Percentiles rank a stretch among this genome's conserved stretches.
phyloP scores from a whole-genome alignment of 2,797 vertebrate genomes.

The Leuciscus waleckii region DNA sequence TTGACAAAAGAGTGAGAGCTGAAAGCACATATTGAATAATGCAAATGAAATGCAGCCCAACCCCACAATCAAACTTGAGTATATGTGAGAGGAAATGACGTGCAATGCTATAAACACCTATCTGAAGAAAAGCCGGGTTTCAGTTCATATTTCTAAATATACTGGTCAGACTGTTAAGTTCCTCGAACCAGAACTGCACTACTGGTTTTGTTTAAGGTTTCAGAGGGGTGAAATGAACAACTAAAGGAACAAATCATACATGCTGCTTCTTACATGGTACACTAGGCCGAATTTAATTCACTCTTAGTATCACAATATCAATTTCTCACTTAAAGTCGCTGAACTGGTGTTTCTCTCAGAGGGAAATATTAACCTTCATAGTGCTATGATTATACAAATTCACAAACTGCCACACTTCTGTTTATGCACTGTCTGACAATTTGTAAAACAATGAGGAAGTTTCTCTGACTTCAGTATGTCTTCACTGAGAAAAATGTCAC shows the following conservation, averaged over 20 bases:
- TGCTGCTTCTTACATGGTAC: too few species aligned
- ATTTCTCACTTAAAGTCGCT: not conserved
- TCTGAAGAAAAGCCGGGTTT: constrained; percentile 61
- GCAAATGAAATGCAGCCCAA: not conserved
- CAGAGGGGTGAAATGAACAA: not conserved
- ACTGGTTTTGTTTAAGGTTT: not conserved
- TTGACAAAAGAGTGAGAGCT: not conserved
- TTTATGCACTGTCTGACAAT: not conserved
- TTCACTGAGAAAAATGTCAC: not conserved
- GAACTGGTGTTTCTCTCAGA: not conserved
- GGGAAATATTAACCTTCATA: not conserved
- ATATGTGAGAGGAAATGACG: not conserved
- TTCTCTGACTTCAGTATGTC: not conserved
- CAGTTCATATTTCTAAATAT: constrained; percentile 74
- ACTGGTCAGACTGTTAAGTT: constrained; percentile 42
- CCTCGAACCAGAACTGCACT: constrained; percentile 52
- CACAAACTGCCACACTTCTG: not conserved
- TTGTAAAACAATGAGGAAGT: constrained; percentile 23
- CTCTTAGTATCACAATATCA: not conserved
- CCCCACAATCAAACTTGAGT: not conserved
- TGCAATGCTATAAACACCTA: constrained; percentile 23
- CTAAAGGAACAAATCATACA: not conserved
- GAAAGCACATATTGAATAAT: not conserved
- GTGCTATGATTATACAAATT: not conserved
- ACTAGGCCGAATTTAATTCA: not conserved